A percentile compares a stretch with the other conserved stretches of the same genome.
Evolutionary conservation across 2,888 invertebrate genomes (phyloP).

Genomic region (Eubasilissa splendida): DNA sequence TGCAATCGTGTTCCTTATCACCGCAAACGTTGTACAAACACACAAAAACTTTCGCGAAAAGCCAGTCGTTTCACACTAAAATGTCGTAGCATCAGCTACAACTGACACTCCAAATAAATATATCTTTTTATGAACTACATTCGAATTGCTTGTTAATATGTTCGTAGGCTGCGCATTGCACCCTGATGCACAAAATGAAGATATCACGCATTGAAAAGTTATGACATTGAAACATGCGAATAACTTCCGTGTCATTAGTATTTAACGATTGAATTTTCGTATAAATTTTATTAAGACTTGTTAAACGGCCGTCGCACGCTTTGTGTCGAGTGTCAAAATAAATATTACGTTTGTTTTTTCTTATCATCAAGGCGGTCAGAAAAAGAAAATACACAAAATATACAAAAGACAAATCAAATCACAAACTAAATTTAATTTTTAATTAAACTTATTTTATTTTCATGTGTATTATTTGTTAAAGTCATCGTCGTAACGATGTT

Average conservation of each 20-base stretch:
- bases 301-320: not conserved
- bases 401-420: no score
- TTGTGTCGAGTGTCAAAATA: no score
- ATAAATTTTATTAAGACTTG: constrained; percentile 10
- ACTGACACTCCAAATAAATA: no score
- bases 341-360: no score
- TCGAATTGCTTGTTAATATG: no score
- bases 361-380: no score
- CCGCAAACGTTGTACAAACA: constrained; percentile 11
- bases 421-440: no score
- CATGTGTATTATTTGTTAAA: no score
- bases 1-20: constrained; percentile 15
- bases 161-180: not conserved
- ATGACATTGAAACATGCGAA: not conserved
- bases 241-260: not conserved
- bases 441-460: no score
- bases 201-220: constrained; percentile 4
- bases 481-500: no score
- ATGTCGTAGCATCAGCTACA: not conserved
- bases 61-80: not conserved
- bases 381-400: no score
- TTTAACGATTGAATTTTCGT: constrained; percentile 22
- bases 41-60: constrained; percentile 4
- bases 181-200: not conserved
- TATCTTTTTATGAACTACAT: no score